phyloP scores from a whole-genome alignment of 2,113 vertebrate genomes.

The Dicaeum eximium region DNA sequence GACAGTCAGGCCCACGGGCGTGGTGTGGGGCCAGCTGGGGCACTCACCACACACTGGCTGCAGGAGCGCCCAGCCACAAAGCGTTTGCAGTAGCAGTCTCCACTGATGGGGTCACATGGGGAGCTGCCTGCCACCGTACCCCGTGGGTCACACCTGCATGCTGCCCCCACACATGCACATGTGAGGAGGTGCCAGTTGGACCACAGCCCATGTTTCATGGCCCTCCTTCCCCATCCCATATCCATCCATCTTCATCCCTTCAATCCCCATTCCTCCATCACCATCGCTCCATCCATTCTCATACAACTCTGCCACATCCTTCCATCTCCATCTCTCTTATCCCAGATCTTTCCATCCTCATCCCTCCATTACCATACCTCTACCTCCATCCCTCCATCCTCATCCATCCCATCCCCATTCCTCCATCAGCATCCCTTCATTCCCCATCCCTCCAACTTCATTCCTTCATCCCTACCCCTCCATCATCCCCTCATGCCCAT shows the following conservation, averaged over 20 bases:
- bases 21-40: background rate
- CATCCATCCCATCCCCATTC: background rate
- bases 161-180: conserved; percentile 36
- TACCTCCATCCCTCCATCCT: background rate
- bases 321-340: background rate
- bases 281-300: background rate
- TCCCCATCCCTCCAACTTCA: background rate
- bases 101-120: conserved; percentile 82
- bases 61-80: conserved; percentile 83
- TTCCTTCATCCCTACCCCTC: background rate
- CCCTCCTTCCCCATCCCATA: background rate
- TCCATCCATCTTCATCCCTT: background rate
- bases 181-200: background rate
- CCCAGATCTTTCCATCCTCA: background rate
- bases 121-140: conserved; percentile 73
- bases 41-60: conserved; percentile 83
- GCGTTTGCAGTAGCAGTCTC: conserved; percentile 86
- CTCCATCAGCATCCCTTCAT: background rate
- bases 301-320: background rate
- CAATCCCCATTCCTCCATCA: background rate
- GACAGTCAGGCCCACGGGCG: background rate
- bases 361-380: background rate
- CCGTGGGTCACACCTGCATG: conserved; percentile 81
- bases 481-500: background rate
- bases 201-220: background rate